These are phyloP conservation scores for Clarias pachynema DNA, from an alignment of 2,797 vertebrate species.

Conservation along the genomic window DNA sequence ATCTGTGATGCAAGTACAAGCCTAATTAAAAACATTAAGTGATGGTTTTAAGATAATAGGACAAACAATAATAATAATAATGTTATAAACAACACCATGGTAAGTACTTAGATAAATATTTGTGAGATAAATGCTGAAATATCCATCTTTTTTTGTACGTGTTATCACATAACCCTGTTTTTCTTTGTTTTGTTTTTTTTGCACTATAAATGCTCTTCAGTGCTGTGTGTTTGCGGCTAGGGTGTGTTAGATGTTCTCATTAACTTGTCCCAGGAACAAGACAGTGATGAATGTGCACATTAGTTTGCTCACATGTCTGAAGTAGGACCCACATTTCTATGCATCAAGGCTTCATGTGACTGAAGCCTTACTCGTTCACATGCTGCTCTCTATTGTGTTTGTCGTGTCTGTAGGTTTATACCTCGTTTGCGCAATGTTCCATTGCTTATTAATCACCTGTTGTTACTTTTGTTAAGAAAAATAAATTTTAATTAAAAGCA, in stretches of 20 bases:
- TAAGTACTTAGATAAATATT: not conserved
- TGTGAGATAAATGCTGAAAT: not conserved
- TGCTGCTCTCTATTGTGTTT: constrained; percentile 22
- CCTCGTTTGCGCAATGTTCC: constrained; percentile 3
- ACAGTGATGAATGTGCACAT: constrained; percentile 25
- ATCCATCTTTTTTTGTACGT: not conserved
- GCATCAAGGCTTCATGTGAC: constrained; percentile 1
- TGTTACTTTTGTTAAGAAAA: constrained; percentile 46
- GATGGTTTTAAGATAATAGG: not conserved
- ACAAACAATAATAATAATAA: not conserved
- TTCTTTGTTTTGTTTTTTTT: not conserved
- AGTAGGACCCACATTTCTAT: constrained; percentile 28
- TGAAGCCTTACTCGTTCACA: not conserved
- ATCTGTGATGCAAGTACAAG: not conserved
- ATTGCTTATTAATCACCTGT: not conserved
- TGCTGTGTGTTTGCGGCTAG: not conserved
- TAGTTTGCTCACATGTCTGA: not conserved
- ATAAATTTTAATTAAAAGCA: constrained; percentile 44
- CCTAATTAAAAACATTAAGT: not conserved
- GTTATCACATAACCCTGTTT: not conserved
- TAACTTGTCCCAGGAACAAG: constrained; percentile 17
- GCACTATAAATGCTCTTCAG: constrained; percentile 18
- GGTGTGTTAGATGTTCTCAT: constrained; percentile 2
- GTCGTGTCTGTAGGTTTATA: constrained; percentile 26
- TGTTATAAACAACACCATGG: not conserved